phyloP scores from a whole-genome alignment of 2,888 invertebrate genomes.

The Drosophila subsilvestris region DNA sequence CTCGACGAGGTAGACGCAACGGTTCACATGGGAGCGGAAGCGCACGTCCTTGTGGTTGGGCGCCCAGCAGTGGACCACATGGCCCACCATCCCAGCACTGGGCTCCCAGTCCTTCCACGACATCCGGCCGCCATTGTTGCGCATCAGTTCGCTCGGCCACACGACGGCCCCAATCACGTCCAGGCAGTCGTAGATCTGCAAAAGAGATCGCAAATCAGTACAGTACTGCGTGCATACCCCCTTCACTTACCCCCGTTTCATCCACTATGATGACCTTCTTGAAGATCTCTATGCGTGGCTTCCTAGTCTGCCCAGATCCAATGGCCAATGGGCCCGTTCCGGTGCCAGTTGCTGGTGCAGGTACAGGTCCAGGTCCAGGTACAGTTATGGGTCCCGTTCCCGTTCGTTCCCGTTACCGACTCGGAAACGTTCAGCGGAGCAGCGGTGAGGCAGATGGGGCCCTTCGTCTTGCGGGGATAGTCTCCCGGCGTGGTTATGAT shows the following conservation, averaged over 20 bases:
- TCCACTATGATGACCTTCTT: conserved; percentile 84
- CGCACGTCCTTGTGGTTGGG: conserved; percentile 95
- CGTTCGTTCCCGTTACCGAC: conserved; percentile 45
- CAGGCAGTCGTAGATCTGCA: conserved; percentile 93
- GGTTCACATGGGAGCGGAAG: conserved; percentile 95
- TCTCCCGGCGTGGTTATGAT: conserved; percentile 83
- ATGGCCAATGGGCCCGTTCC: not conserved
- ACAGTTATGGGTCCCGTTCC: conserved; percentile 9
- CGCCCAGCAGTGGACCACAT: conserved; percentile 96
- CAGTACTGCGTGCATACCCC: no score
- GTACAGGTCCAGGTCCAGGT: not conserved
- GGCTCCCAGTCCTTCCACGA: conserved; percentile 97
- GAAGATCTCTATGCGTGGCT: conserved; percentile 81
- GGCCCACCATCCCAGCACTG: conserved; percentile 95
- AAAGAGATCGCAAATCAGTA: not conserved
- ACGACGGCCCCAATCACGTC: conserved; percentile 95
- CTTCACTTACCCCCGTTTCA: conserved; percentile 80
- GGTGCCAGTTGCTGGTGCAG: not conserved
- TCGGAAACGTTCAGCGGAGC: conserved; percentile 37
- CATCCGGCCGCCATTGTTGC: conserved; percentile 93
- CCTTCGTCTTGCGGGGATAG: conserved; percentile 82
- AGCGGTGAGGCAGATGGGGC: conserved; percentile 80
- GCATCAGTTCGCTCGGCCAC: conserved; percentile 97
- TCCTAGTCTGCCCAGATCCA: conserved; percentile 40
- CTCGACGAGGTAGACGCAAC: conserved; percentile 95